These are phyloP conservation scores for Cryptosula pallasiana DNA, from an alignment of 2,888 invertebrate genomes.

Conservation along the genomic window DNA sequence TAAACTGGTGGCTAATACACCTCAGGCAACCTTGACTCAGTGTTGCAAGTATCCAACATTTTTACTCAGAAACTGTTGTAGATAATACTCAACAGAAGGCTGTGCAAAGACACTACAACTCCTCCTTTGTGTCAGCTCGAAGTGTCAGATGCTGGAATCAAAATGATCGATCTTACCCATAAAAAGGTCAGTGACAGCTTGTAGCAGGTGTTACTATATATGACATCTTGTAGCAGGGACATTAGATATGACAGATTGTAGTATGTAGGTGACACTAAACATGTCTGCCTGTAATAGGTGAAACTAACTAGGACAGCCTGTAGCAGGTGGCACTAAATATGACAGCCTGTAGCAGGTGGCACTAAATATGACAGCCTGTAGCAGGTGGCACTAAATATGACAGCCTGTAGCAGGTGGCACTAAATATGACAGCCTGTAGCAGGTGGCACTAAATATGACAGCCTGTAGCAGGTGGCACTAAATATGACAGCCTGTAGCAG, in stretches of 20 bases:
- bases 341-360: no score
- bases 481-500: not conserved
- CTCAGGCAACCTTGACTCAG: not conserved
- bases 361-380: no score
- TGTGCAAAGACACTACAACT: conserved; percentile 55
- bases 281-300: not conserved
- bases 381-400: no score
- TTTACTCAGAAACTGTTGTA: conserved; percentile 30
- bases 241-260: no score
- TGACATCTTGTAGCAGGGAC: no score
- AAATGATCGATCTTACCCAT: conserved; percentile 72
- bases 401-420: no score
- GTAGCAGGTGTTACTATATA: not conserved
- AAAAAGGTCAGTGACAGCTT: not conserved
- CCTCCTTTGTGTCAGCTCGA: conserved; percentile 77
- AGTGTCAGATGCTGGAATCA: conserved; percentile 88
- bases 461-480: no score
- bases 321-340: no score
- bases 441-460: no score
- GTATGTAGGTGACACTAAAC: not conserved
- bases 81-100: conserved; percentile 40
- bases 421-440: no score
- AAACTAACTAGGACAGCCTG: not conserved
- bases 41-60: not conserved
- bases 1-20: no score